Base-by-base conservation (phyloP, 2,797 vertebrate species). In the Phataginus tetradactyla region DNA sequence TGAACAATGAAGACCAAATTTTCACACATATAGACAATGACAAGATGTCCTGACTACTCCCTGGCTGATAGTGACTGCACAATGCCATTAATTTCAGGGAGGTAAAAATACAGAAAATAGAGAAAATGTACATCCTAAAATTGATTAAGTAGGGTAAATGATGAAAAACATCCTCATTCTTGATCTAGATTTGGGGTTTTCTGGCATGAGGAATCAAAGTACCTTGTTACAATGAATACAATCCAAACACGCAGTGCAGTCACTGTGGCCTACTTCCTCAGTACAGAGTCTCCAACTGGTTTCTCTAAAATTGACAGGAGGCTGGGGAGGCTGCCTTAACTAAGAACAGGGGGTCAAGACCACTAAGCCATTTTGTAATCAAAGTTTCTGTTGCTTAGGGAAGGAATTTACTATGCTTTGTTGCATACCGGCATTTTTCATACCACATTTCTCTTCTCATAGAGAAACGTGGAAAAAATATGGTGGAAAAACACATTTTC, bases 111-210 rank as follows among this genome's bases (percentile, higher is more conserved):
- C 5, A 7, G 72, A 87, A 75, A 91, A 79, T 21, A 69, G 59
- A 25, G 18, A 20, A 80, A 80, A 61, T 20, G 18, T 42, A 25
- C 25, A 83, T 27, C 21, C 4, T 37, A 71, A 94, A 90, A 68
- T 9, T 80, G 61, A 87, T 71, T 17, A 71, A 34, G 42, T 14
- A 49, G 32, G 72, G n/a, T 79, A 78, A 81, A 7, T 20, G 14
- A 90, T 57, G n/a, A 91, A 74, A 94, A 79, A 42, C 21, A 39
- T 37, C 34, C 34, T 94, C 83, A 86, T 68, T 91, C 21, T 75
- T 84, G 4, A 59, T 61, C 51, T 71, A 75, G 37, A 75, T 61
- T 69, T 29, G 32, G 71, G 17, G 14, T 77, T 80, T 92, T 75
- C 59, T 77, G 45, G 69, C 20, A 21, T 51, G 53, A 75, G 57